Conservation (phyloP, 2,113 vertebrate genomes). For the Microtus richardsoni region DNA sequence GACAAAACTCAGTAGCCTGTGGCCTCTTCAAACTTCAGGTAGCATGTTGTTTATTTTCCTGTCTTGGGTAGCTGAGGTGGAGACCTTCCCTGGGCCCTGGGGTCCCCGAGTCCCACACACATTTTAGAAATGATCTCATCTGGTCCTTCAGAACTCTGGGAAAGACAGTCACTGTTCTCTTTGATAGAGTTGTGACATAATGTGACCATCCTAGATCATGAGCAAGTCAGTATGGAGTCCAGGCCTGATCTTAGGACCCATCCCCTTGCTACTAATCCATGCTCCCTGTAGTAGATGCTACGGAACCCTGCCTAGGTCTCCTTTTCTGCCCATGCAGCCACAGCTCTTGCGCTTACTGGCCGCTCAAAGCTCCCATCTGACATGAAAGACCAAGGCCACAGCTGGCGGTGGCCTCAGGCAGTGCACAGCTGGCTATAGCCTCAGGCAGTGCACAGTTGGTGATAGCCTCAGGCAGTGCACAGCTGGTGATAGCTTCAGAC, state of each 20-base stretch:
- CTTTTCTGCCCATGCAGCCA: neutral
- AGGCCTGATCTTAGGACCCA: neutral
- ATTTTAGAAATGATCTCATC: neutral
- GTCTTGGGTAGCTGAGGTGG: neutral
- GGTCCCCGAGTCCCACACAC: neutral
- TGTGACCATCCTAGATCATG: neutral
- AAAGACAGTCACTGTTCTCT: neutral
- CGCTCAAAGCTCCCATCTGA: neutral
- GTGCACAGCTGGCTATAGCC: neutral
- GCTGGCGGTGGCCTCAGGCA: neutral
- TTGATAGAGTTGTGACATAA: neutral
- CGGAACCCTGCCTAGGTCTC: neutral
- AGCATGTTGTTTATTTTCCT: neutral
- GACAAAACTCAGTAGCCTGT: neutral
- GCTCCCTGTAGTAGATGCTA: neutral
- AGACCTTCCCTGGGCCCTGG: neutral
- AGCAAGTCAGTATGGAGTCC: neutral
- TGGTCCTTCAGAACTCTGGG: neutral
- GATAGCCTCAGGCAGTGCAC: neutral
- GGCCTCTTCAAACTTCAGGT: neutral
- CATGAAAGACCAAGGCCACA: neutral
- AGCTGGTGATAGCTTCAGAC: neutral
- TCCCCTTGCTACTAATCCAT: neutral
- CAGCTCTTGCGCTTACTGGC: neutral
- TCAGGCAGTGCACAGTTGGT: neutral